These are phyloP conservation scores for Cheilosia grossa DNA, from an alignment of 2,888 invertebrate genomes.

Conservation along the genomic window DNA sequence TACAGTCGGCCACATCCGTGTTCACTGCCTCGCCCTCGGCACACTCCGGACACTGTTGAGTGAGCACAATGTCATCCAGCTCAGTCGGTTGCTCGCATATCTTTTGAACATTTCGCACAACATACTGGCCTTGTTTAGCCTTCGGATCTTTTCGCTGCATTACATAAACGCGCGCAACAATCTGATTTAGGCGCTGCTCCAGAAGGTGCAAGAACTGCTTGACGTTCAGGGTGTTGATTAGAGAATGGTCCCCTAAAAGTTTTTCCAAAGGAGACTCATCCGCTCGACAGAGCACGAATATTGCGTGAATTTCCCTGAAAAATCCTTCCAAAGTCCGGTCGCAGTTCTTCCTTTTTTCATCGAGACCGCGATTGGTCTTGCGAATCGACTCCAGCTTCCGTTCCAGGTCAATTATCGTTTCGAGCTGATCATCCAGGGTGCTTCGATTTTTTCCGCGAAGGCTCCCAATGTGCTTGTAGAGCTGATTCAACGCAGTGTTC, in stretches of 20 bases:
- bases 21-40: constrained; percentile 83
- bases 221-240: constrained; percentile 85
- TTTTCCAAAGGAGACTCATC: constrained; percentile 84
- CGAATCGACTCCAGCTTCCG: constrained; percentile 76
- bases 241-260: constrained; percentile 85
- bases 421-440: constrained; percentile 77
- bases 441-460: constrained; percentile 78
- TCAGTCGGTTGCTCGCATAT: constrained; percentile 82
- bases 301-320: constrained; percentile 78
- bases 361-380: constrained; percentile 75
- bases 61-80: constrained; percentile 83
- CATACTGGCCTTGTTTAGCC: constrained; percentile 76
- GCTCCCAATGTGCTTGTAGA: constrained; percentile 79
- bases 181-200: constrained; percentile 84
- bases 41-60: constrained; percentile 83
- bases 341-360: constrained; percentile 74
- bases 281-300: constrained; percentile 83
- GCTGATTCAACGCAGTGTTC: constrained; percentile 79
- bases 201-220: constrained; percentile 84
- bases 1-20: constrained; percentile 80
- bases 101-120: constrained; percentile 81
- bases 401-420: constrained; percentile 78
- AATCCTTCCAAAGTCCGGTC: constrained; percentile 78
- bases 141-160: constrained; percentile 78
- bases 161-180: constrained; percentile 84